Evolutionary conservation across 92 coral and sea anemone genomes (phyloP).

Genomic region (Palythoa heliodiscus): DNA sequence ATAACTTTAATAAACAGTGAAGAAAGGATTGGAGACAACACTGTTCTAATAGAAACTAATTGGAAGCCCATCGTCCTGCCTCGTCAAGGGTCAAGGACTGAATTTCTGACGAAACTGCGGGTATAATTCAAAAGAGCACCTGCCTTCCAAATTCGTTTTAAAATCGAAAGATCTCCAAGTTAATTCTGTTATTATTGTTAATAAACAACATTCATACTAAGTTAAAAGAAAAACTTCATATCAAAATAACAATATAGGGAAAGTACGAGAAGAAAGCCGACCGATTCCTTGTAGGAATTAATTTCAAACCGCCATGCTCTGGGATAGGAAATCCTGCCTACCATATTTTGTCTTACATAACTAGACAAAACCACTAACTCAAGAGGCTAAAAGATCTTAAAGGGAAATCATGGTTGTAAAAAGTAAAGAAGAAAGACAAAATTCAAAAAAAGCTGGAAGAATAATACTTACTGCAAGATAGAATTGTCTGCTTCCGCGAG

Average conservation of each 20-base stretch:
- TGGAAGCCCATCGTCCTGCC: background rate
- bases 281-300: background rate
- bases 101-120: slow-evolving; percentile 1
- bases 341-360: background rate
- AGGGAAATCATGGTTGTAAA: background rate
- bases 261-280: background rate
- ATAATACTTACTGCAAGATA: slow-evolving; percentile 8
- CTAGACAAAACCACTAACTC: background rate
- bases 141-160: background rate
- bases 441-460: background rate
- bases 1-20: background rate
- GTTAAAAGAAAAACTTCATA: background rate
- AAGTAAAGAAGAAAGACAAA: background rate
- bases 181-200: background rate
- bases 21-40: no score
- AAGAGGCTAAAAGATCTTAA: background rate
- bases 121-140: slow-evolving; percentile 31
- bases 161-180: background rate
- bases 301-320: background rate
- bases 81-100: slow-evolving; percentile 33
- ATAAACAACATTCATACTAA: background rate
- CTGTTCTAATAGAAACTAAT: no score
- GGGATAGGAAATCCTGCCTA: background rate
- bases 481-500: background rate
- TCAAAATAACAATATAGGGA: background rate